Evolutionary conservation across 1,140 invertebrate genomes (phyloP).

Genomic region (Copidosoma floridanum): DNA sequence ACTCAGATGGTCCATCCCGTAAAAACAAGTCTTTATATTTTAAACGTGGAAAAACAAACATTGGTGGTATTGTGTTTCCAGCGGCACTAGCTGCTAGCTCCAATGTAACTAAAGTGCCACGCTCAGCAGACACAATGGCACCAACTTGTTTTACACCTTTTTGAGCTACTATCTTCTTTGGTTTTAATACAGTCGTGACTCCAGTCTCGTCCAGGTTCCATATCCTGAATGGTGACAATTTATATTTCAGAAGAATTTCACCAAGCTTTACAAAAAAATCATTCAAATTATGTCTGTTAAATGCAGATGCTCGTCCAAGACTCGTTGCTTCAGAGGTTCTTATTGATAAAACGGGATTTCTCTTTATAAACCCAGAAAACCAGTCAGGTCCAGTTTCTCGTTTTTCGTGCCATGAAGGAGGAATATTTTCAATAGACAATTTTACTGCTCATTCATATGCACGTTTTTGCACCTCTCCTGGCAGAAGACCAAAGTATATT

Average conservation of each 20-base stretch:
- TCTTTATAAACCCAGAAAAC: constrained; percentile 32
- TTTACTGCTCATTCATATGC: too few relatives aligned
- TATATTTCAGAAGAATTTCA: constrained; percentile 19
- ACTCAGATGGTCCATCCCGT: constrained; percentile 43
- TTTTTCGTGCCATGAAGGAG: too few relatives aligned
- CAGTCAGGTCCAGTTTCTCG: constrained; percentile 26
- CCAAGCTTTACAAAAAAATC: constrained; percentile 35
- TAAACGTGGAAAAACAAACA: constrained; percentile 39
- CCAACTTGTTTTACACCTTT: constrained; percentile 48
- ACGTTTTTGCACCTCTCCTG: too few relatives aligned
- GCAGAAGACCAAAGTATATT: too few relatives aligned
- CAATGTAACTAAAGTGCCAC: constrained; percentile 47
- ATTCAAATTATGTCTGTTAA: constrained; percentile 34
- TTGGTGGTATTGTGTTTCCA: constrained; percentile 44
- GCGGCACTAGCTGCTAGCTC: constrained; percentile 39
- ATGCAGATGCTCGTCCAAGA: constrained; percentile 33
- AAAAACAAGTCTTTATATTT: constrained; percentile 36
- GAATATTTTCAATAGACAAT: too few relatives aligned
- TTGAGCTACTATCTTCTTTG: constrained; percentile 44
- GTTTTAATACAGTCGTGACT: constrained; percentile 50
- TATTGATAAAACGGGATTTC: constrained; percentile 32
- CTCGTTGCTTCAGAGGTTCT: constrained; percentile 36
- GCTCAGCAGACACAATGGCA: constrained; percentile 44
- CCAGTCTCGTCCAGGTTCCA: constrained; percentile 54
- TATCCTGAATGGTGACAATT: constrained; percentile 34